A percentile compares a stretch with the other conserved stretches of the same genome.
phyloP scores from a whole-genome alignment of 2,113 vertebrate genomes.

The Antennarius striatus region DNA sequence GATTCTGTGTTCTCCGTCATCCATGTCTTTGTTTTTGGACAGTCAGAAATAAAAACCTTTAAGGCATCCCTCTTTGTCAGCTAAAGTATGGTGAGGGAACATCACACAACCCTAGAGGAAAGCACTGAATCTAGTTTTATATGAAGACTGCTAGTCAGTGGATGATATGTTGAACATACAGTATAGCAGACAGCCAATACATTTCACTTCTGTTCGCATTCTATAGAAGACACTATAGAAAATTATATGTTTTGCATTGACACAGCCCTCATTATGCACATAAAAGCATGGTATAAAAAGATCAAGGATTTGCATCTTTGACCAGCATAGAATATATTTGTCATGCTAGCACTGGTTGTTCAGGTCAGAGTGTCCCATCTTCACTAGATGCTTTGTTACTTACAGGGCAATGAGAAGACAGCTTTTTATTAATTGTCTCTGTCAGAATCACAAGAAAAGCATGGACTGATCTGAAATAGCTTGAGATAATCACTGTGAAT shows the following conservation, averaged over 20 bases:
- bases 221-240: conserved; percentile 4
- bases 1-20: conserved; percentile 57
- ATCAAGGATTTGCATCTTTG: too few species aligned
- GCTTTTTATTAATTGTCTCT: too few species aligned
- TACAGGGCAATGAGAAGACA: too few species aligned
- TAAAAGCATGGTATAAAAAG: too few species aligned
- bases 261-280: too few species aligned
- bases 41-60: conserved; percentile 47
- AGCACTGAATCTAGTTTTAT: conserved; percentile 25
- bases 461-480: too few species aligned
- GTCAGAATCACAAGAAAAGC: too few species aligned
- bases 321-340: too few species aligned
- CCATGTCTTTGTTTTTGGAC: conserved; percentile 59
- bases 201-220: conserved; percentile 5
- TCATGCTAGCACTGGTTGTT: too few species aligned
- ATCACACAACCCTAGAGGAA: conserved; percentile 17
- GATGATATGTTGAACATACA: conserved; percentile 29
- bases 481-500: too few species aligned
- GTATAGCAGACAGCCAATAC: not conserved
- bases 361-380: too few species aligned
- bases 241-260: not conserved
- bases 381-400: too few species aligned
- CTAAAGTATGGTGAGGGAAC: conserved; percentile 38
- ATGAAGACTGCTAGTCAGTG: conserved; percentile 13
- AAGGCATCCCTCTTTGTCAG: conserved; percentile 56